These are phyloP conservation scores for Leucopsar rothschildi DNA, from an alignment of 2,113 vertebrate genomes.

Conservation along the genomic window DNA sequence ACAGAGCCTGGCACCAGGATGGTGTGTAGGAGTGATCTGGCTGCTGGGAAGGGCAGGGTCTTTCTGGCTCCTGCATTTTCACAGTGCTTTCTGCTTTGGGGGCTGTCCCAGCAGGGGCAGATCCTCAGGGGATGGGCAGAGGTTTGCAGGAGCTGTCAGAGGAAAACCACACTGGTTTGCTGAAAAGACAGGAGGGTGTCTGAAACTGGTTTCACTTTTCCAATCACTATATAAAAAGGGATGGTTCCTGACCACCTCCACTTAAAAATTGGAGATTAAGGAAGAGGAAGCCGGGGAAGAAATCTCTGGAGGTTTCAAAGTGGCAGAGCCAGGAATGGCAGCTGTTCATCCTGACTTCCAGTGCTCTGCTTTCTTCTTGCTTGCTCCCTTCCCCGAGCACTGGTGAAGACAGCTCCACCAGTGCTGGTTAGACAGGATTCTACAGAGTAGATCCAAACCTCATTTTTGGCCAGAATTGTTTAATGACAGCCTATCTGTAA, in stretches of 20 bases:
- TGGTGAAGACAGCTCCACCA: not conserved
- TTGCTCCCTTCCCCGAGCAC: not conserved
- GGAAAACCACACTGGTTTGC: not conserved
- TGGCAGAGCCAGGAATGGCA: not conserved
- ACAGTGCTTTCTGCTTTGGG: rapidly evolving
- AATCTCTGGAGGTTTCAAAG: not conserved
- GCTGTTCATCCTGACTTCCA: not conserved
- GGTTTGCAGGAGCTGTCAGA: not conserved
- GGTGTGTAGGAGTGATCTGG: not conserved
- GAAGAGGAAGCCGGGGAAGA: not conserved
- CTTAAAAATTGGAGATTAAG: not conserved
- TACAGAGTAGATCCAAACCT: not conserved
- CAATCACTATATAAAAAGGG: not conserved
- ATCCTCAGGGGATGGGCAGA: rapidly evolving
- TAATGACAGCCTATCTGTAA: not conserved
- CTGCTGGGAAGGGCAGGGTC: not conserved
- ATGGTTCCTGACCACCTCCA: not conserved
- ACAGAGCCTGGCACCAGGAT: not conserved
- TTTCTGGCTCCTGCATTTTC: not conserved
- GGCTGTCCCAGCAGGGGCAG: rapidly evolving
- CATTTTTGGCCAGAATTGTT: not conserved
- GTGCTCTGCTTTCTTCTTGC: not conserved
- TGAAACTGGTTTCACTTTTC: not conserved
- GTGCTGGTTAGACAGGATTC: not conserved
- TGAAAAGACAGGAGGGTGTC: not conserved